Percentiles rank a stretch among this genome's conserved stretches.
Conservation (phyloP, 2,888 invertebrate species). For the Tetheella fluctuosa region DNA sequence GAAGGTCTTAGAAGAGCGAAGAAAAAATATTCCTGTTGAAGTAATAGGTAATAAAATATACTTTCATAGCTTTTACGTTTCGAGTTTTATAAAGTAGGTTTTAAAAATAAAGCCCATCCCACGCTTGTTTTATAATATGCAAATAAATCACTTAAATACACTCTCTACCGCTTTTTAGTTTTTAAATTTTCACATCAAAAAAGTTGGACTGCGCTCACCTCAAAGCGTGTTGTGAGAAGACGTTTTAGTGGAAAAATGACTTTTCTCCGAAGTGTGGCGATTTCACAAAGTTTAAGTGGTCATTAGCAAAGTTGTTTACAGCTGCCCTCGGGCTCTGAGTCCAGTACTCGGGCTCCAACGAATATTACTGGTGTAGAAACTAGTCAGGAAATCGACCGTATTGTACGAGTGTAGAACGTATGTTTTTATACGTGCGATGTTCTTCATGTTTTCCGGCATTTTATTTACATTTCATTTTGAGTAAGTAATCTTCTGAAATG, state of each 20-base stretch:
- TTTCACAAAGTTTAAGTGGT: conserved; percentile 71
- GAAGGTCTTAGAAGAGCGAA: too few species aligned
- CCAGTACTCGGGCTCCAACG: too few species aligned
- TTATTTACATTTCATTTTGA: too few species aligned
- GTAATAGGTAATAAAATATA: too few species aligned
- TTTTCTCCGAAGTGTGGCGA: conserved; percentile 55
- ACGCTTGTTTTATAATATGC: neutral
- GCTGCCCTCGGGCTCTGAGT: conserved; percentile 59
- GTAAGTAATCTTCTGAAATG: too few species aligned
- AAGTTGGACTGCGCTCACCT: neutral
- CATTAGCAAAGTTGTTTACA: conserved; percentile 74
- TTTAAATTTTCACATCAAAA: neutral
- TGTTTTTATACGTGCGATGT: neutral
- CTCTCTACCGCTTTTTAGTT: neutral
- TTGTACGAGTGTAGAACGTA: neutral
- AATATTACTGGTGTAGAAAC: conserved; percentile 16
- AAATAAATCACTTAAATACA: neutral
- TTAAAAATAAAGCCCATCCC: neutral
- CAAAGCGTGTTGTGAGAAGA: conserved; percentile 14
- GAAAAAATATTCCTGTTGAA: too few species aligned
- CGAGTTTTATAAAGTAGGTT: neutral
- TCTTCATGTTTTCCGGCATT: too few species aligned
- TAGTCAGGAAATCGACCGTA: conserved; percentile 9
- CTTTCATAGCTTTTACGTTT: too few species aligned
- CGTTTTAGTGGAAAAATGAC: conserved; percentile 34